Evolutionary conservation across 30 jellyfish, hydroid and myxozoan species (phyloP).

Genomic region (Pseudorhiza aurosa): DNA sequence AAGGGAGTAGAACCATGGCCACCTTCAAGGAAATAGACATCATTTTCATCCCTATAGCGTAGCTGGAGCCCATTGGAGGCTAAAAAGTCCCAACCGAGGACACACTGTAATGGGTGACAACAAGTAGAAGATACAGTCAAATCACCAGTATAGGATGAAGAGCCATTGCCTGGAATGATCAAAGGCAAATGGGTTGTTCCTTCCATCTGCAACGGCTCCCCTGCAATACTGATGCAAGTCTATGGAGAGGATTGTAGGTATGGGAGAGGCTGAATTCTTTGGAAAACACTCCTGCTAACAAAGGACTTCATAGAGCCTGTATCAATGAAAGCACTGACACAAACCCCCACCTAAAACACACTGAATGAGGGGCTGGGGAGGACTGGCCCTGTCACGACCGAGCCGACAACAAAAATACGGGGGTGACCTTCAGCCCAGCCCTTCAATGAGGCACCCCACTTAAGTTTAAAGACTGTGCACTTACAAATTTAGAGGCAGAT

Average conservation of each 20-base stretch:
- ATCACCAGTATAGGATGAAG: constrained; percentile 3
- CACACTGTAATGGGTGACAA: constrained; percentile 26
- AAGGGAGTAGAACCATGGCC: constrained; percentile 36
- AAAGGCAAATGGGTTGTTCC: constrained; percentile 12
- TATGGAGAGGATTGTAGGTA: constrained; percentile 4
- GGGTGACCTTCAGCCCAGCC: too few relatives aligned
- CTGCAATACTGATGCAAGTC: constrained; percentile 26
- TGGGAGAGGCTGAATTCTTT: neutral
- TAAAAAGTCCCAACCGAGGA: constrained; percentile 46
- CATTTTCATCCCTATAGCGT: constrained; percentile 21
- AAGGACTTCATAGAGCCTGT: constrained; percentile 10
- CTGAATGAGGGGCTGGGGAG: neutral
- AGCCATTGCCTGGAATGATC: constrained; percentile 19
- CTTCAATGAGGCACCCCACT: too few relatives aligned
- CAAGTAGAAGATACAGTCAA: constrained; percentile 15
- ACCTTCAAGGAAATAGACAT: constrained; percentile 38
- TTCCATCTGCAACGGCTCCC: constrained; percentile 14
- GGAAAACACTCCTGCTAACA: neutral
- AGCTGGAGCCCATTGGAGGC: constrained; percentile 59
- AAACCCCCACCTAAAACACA: constrained; percentile 12
- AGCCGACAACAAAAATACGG: too few relatives aligned
- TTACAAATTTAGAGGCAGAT: neutral
- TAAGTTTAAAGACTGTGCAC: neutral
- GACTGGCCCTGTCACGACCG: neutral
- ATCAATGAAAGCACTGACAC: constrained; percentile 4